phyloP scores from a whole-genome alignment of 2,888 invertebrate species.

The Drosophila maculinotata region DNA sequence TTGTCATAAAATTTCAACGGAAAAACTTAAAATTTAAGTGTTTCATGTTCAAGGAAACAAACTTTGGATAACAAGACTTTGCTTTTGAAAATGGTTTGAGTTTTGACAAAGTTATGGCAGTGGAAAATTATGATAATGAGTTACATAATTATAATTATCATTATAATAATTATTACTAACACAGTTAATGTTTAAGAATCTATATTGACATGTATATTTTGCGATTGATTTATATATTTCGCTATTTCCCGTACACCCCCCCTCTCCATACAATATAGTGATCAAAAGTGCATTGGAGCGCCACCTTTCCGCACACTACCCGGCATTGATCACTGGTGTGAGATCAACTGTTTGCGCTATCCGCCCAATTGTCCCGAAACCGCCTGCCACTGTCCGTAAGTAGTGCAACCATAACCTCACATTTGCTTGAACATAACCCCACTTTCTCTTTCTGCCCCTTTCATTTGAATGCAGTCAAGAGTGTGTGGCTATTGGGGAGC shows the following conservation, averaged over 20 bases:
- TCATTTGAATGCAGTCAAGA: slow-evolving; percentile 87
- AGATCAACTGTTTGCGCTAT: slow-evolving; percentile 93
- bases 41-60: no score
- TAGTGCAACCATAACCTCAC: slow-evolving; percentile 67
- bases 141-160: no score
- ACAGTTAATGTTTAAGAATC: no score
- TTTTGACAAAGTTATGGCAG: no score
- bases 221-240: background rate
- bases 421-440: background rate
- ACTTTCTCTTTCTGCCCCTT: background rate
- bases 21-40: no score
- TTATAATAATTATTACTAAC: no score
- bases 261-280: slow-evolving; percentile 86
- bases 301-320: slow-evolving; percentile 88
- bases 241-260: background rate
- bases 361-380: slow-evolving; percentile 93
- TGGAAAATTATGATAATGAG: no score
- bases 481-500: slow-evolving; percentile 93
- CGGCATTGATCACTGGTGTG: slow-evolving; percentile 93
- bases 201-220: no score
- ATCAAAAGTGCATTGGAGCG: slow-evolving; percentile 92
- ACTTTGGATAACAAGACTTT: no score
- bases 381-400: slow-evolving; percentile 94
- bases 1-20: no score
- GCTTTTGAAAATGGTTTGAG: no score